A percentile compares a stretch with the other conserved stretches of the same genome.
Evolutionary conservation across 1,140 invertebrate species (phyloP).

Genomic region (Zelostemma sp.): DNA sequence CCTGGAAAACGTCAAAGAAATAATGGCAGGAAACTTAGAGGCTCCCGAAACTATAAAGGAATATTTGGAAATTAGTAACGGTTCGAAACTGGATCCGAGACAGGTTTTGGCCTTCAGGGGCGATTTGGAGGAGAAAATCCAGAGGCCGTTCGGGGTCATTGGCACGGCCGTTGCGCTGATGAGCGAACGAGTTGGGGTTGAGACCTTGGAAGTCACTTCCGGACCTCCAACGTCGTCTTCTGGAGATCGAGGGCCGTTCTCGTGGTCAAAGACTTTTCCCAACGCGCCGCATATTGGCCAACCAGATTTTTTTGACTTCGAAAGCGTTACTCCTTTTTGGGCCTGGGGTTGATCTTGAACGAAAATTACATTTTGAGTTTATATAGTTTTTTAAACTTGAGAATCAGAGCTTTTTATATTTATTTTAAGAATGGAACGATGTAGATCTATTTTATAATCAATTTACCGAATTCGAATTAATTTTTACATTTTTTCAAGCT

Average conservation of each 20-base stretch:
- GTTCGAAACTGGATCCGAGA: conserved; percentile 6
- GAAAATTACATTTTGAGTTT: no score
- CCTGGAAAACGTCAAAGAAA: conserved; percentile 70
- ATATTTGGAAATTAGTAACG: conserved; percentile 2
- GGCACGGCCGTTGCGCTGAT: conserved; percentile 55
- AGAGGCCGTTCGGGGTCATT: conserved; percentile 61
- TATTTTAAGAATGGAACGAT: no score
- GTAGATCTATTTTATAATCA: no score
- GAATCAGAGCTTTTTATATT: no score
- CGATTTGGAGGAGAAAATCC: conserved; percentile 44
- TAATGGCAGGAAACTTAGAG: conserved; percentile 64
- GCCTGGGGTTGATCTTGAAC: conserved; percentile 71
- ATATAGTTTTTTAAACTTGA: no score
- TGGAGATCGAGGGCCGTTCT: conserved; percentile 71
- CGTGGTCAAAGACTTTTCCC: conserved; percentile 79
- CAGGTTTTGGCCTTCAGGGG: conserved; percentile 53
- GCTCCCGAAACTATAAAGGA: conserved; percentile 13
- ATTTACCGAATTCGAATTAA: no score
- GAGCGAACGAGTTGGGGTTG: conserved; percentile 40
- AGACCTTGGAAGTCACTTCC: conserved; percentile 55
- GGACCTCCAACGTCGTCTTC: conserved; percentile 48
- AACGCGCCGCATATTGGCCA: conserved; percentile 79
- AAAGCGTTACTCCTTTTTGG: conserved; percentile 71
- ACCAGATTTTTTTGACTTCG: conserved; percentile 82
- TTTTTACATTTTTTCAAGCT: no score